Percentiles rank a stretch among this genome's conserved stretches.
Evolutionary conservation across 2,113 vertebrate species (phyloP).

Genomic region (Vidua chalybeata): DNA sequence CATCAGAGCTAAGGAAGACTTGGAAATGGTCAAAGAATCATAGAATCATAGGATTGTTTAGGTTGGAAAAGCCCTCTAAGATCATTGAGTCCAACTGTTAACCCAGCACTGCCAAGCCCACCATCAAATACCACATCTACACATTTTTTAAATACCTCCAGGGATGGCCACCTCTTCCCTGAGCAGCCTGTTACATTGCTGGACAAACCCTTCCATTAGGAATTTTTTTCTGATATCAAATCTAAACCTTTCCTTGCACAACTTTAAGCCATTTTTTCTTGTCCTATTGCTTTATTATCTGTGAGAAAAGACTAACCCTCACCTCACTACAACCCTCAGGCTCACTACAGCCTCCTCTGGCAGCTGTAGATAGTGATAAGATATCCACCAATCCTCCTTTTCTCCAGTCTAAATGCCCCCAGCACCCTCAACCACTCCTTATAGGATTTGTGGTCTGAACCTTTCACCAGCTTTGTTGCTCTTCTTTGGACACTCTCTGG

Average conservation of each 20-base stretch:
- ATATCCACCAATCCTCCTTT: not conserved
- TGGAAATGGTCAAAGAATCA: not conserved
- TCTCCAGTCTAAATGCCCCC: not conserved
- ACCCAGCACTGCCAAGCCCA: not conserved
- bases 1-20: not conserved
- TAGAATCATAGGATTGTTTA: not conserved
- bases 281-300: not conserved
- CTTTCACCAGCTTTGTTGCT: not conserved
- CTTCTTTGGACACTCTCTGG: not conserved
- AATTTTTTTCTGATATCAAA: not conserved
- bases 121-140: not conserved
- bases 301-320: not conserved
- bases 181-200: not conserved
- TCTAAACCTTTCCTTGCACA: not conserved
- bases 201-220: not conserved
- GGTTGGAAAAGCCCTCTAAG: not conserved
- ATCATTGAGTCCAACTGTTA: rapidly evolving
- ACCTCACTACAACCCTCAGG: not conserved
- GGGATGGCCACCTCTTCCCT: not conserved
- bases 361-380: not conserved
- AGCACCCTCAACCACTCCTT: not conserved
- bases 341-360: not conserved
- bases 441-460: not conserved
- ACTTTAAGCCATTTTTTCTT: not conserved
- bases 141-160: not conserved